Evolutionary conservation across 1,140 invertebrate species (phyloP).

Genomic region (Drosophila arawakana): DNA sequence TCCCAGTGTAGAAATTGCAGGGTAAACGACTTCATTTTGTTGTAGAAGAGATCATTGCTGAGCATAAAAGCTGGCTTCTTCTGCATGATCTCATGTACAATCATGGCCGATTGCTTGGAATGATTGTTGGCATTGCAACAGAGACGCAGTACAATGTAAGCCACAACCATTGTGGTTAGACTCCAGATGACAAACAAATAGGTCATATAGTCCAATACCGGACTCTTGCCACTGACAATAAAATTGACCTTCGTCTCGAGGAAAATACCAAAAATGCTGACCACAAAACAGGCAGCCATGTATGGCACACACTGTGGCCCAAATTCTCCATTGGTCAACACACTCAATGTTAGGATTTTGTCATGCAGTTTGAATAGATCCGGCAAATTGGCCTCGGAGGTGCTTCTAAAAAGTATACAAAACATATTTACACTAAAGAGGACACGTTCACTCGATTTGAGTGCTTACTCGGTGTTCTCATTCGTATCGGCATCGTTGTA

Average conservation of each 20-base stretch:
- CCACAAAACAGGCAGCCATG: constrained; percentile 81
- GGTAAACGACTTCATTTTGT: constrained; percentile 84
- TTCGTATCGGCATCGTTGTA: constrained; percentile 59
- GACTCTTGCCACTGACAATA: constrained; percentile 69
- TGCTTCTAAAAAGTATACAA: constrained; percentile 43
- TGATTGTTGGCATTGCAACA: constrained; percentile 80
- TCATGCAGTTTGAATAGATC: constrained; percentile 79
- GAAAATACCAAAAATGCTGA: constrained; percentile 81
- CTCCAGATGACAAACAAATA: constrained; percentile 80
- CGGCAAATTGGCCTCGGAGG: constrained; percentile 74
- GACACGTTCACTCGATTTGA: background rate
- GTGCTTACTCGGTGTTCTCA: constrained; percentile 60
- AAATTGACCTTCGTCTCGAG: constrained; percentile 83
- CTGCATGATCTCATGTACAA: constrained; percentile 84
- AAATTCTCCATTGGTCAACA: constrained; percentile 77
- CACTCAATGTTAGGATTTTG: constrained; percentile 76
- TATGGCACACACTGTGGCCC: constrained; percentile 79
- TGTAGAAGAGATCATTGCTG: constrained; percentile 81
- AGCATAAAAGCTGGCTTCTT: constrained; percentile 84
- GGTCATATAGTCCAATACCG: constrained; percentile 66
- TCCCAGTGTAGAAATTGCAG: constrained; percentile 83
- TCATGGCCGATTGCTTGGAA: constrained; percentile 82
- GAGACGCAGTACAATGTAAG: constrained; percentile 77
- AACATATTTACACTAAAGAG: background rate
- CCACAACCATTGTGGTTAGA: constrained; percentile 74